A percentile compares a stretch with the other conserved stretches of the same genome.
phyloP scores from a whole-genome alignment of 2,797 vertebrate genomes.

The Lemur catta region DNA sequence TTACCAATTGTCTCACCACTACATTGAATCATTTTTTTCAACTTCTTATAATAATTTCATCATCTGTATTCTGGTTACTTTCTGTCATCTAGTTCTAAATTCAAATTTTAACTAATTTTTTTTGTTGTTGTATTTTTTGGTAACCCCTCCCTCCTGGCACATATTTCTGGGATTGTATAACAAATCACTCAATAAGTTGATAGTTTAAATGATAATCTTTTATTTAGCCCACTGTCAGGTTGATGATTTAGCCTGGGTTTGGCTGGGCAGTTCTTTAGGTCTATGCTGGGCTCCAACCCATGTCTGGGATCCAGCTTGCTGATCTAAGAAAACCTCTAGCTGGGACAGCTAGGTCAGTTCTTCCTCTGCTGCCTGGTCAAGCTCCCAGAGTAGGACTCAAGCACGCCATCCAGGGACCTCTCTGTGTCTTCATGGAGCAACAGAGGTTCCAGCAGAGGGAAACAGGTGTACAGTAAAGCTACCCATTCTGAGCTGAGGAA shows the following conservation, averaged over 20 bases:
- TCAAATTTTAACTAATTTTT: not conserved
- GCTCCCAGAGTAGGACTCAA: no score
- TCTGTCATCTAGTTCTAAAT: not conserved
- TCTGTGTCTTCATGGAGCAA: no score
- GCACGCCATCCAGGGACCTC: no score
- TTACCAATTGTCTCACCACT: not conserved
- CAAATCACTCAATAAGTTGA: not conserved
- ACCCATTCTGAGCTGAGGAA: no score
- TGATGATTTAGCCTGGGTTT: not conserved
- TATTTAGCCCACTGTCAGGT: not conserved
- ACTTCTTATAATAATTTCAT: not conserved
- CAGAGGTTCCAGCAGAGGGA: no score
- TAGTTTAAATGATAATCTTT: not conserved
- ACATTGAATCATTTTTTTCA: not conserved
- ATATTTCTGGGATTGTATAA: not conserved
- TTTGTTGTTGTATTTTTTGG: not conserved
- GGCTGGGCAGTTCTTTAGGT: not conserved
- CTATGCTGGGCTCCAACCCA: not conserved
- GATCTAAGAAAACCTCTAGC: not conserved
- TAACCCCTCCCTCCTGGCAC: not conserved
- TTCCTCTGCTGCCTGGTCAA: no score
- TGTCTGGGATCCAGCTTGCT: not conserved
- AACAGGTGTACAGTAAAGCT: no score
- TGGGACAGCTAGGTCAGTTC: not conserved
- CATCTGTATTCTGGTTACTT: not conserved